These are phyloP conservation scores for Cirrhinus molitorella DNA, from an alignment of 2,797 vertebrate genomes.

Conservation along the genomic window DNA sequence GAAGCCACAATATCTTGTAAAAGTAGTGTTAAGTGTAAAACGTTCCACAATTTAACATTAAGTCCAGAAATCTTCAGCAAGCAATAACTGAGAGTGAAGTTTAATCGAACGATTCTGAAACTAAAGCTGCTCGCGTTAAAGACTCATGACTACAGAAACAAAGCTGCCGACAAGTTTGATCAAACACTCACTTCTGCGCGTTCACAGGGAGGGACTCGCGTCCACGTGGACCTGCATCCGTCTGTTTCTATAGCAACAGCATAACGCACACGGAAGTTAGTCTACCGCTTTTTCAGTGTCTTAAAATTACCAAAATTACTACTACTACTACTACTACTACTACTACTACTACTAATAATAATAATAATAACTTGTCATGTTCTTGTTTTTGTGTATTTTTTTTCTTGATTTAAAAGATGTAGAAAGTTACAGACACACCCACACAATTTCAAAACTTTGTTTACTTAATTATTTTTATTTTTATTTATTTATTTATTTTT, in stretches of 20 bases:
- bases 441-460: no score
- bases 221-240: constrained; percentile 45
- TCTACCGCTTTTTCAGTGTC: not conserved
- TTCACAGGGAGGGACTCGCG: constrained; percentile 42
- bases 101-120: not conserved
- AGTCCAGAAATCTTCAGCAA: no score
- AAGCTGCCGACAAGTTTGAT: constrained; percentile 12
- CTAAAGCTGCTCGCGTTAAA: not conserved
- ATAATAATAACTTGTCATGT: no score
- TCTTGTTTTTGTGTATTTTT: no score
- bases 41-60: not conserved
- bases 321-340: no score
- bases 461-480: no score
- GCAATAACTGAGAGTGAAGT: not conserved
- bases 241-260: constrained; percentile 58
- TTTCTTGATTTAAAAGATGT: no score
- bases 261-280: constrained; percentile 50
- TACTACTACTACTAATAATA: no score
- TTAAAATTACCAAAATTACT: no score
- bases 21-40: not conserved
- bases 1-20: not conserved
- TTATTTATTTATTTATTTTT: no score
- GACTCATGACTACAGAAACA: not conserved
- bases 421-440: no score
- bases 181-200: constrained; percentile 24